A percentile compares a stretch with the other conserved stretches of the same genome.
These are phyloP conservation scores for Meleagris gallopavo DNA, from an alignment of 2,113 vertebrate species.

Conservation along the genomic window DNA sequence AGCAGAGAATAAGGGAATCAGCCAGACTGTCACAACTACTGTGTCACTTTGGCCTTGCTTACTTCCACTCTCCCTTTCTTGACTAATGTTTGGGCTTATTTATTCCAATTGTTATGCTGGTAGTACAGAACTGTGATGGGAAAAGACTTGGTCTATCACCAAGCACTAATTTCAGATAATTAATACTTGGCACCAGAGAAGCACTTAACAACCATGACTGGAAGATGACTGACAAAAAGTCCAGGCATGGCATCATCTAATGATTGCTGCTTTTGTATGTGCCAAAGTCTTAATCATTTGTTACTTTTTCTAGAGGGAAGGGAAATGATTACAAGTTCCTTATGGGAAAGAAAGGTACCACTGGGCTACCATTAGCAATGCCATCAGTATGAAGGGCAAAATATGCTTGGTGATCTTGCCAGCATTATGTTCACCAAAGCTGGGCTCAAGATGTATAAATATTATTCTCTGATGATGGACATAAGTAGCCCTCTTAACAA, in stretches of 20 bases:
- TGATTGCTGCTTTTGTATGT: conserved; percentile 63
- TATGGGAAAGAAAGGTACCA: background rate
- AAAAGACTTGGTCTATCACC: conserved; percentile 74
- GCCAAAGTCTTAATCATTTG: conserved; percentile 71
- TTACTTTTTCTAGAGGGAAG: conserved; percentile 35
- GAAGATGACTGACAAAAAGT: conserved; percentile 68
- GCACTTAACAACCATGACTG: conserved; percentile 74
- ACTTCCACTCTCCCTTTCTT: background rate
- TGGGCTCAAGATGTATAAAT: background rate
- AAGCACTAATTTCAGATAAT: conserved; percentile 78
- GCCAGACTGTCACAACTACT: background rate
- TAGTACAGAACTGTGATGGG: conserved; percentile 63
- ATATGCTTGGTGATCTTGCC: conserved; percentile 5
- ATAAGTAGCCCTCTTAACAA: background rate
- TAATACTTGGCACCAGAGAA: conserved; percentile 74
- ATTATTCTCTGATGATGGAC: conserved; percentile 30
- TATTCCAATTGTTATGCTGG: background rate
- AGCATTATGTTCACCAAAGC: background rate
- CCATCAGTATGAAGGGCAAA: background rate
- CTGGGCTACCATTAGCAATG: conserved; percentile 1
- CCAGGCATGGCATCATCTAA: conserved; percentile 64
- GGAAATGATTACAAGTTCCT: conserved; percentile 16
- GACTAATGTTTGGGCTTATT: background rate
- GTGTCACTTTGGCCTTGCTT: background rate
- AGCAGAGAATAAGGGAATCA: background rate